Evolutionary conservation across 2,797 vertebrate species (phyloP), one percentile per base, ranked within the genome.

Genomic region (Epinephelus awoara): DNA sequence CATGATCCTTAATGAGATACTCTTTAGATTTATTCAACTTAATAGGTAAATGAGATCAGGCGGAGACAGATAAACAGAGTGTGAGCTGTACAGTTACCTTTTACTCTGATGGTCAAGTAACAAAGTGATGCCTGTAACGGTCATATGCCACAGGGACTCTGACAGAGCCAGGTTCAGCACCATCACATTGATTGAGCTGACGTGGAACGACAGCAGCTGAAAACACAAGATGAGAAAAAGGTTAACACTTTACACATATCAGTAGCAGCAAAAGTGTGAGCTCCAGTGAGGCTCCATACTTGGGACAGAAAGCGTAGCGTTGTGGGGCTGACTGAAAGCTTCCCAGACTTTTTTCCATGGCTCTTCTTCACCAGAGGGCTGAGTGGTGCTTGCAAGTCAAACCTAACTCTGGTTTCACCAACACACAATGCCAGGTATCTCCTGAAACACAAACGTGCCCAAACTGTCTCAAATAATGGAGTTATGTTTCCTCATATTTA

Each of bases 111-210:
- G 95, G 84, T 97, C 94, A 55, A 99, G 93, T 83, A 99, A 94
- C 82, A 99, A 90, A 47, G 94, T 95, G 3, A 96, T 96, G 85
- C 95, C 96, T 62, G 96, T 94, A 68, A 97, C 90, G 1, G 97
- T 97, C 96, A 98, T 95, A 89, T 99, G 98, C 98, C 98, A 99
- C 17, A 99, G 95, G 25, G 98, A 98, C 85, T 99, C 98, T 1
- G 97, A 96, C 63, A 97, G 95, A 13, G 96, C 96, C 76, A 97
- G 90, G 56, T 99, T 98, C 83, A 99, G 93, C 61, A 99, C 97
- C 96, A 99, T 99, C 91, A 99, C 90, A 65, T 98, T 99, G 91
- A 99, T 92, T 40, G 98, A 98, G 80, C 96, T 95, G 84, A 99
- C 62, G 44, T 99, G 98, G 87, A 99, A 92, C 2, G 98, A 99